These are phyloP conservation scores for Strigops habroptila DNA, from an alignment of 2,113 vertebrate genomes.

Conservation along the genomic window DNA sequence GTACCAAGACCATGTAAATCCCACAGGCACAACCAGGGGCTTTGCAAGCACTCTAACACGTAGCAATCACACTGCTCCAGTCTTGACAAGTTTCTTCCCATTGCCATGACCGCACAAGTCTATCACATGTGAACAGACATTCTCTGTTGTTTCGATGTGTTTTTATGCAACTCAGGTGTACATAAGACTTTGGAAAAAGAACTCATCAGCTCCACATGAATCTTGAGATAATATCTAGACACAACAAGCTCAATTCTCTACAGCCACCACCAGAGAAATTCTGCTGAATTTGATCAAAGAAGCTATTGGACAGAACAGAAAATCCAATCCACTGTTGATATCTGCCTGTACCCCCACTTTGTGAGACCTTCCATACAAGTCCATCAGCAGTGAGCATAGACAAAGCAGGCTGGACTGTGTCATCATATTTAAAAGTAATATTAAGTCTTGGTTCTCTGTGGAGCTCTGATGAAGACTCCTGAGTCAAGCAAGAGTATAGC, in stretches of 20 bases:
- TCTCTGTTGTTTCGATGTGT: background rate
- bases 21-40: background rate
- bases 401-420: background rate
- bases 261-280: background rate
- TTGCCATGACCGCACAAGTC: background rate
- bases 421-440: background rate
- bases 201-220: background rate
- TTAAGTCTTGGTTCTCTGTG: background rate
- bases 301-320: background rate
- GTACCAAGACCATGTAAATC: fast-evolving
- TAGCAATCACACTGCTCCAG: background rate
- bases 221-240: background rate
- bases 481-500: background rate
- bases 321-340: background rate
- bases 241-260: background rate
- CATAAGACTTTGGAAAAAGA: background rate
- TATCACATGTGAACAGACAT: fast-evolving
- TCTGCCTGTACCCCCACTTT: background rate
- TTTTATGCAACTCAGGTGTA: background rate
- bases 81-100: background rate
- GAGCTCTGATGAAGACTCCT: background rate
- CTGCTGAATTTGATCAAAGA: background rate
- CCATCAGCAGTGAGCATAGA: background rate
- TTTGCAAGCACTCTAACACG: background rate
- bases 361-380: background rate